Evolutionary conservation across 1,140 invertebrate genomes (phyloP), one percentile per base, ranked within the genome.

Genomic region (Muscidifurax raptorellus): DNA sequence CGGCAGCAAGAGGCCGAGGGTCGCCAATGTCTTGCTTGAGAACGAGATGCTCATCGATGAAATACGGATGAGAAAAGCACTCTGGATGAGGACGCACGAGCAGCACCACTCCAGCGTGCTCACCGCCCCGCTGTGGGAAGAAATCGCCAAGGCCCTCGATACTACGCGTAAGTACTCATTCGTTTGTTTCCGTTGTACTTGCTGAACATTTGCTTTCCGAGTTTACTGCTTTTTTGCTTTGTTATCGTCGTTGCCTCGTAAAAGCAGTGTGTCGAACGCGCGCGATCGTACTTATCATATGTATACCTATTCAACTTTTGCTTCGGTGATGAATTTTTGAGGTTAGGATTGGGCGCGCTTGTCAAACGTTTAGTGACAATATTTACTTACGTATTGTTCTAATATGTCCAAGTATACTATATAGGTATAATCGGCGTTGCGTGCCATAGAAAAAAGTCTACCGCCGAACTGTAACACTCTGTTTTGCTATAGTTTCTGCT

Each of bases 11-110:
- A 82, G 74, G 79, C 80, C 80, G 0, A n/a, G 85, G 10, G 81
- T 86, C 4, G 81, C 85, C 4, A 86, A 86, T 15, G 85, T 86
- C 0, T 69, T 86, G 0, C 80, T 86, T 7, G 85, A 86, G 32
- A 86, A 86, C 59, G 85, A 86, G 71, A 80, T 83, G 75, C 75
- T 86, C 27, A 86, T 86, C 13, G 85, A 86, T 40, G 85, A 86
- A n/a, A 76, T 86, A 0, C 25, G 77, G 12, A 69, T 1, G 47
- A 30, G 85, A 5, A 83, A 82, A 30, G 85, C 80, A 5, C 81
- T 86, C 0, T 86, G 85, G 85, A 66, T 80, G 80, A 80, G 85
- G 40, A 83, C 85, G 3, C 85, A 86, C 69, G 80, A 86, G 12
- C 75, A 86, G 36, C 77, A 86, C 15, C 85, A 86, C 32, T 83